Percentiles rank a stretch among this genome's conserved stretches.
Conservation (phyloP, 2,888 invertebrate species). For the Salticus scenicus region DNA sequence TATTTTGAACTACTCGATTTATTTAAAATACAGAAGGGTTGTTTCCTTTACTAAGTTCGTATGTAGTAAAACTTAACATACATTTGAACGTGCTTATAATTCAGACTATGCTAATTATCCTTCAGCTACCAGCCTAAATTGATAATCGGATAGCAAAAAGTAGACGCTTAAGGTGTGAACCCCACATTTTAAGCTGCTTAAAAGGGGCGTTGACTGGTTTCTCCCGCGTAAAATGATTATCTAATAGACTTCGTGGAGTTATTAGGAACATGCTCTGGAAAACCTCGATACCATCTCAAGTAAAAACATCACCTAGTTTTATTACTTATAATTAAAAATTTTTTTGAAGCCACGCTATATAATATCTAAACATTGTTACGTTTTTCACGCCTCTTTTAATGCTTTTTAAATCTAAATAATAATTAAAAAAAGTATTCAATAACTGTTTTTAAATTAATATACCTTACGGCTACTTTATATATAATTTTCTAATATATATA, state of each 20-base stretch:
- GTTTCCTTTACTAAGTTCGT: too few species aligned
- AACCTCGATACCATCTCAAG: background rate
- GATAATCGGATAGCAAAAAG: background rate
- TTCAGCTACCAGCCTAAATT: background rate
- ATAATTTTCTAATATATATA: too few species aligned
- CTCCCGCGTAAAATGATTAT: background rate
- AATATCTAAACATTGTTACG: too few species aligned
- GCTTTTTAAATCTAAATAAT: too few species aligned
- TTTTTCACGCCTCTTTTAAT: too few species aligned
- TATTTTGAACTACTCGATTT: too few species aligned
- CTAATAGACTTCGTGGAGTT: background rate
- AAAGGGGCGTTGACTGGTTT: slow-evolving; percentile 18
- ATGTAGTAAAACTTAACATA: too few species aligned
- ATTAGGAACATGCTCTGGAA: background rate
- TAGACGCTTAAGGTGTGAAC: slow-evolving; percentile 22
- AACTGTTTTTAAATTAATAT: too few species aligned
- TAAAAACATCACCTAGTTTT: background rate
- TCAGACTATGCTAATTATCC: background rate
- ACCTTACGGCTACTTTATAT: too few species aligned
- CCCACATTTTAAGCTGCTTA: slow-evolving; percentile 22
- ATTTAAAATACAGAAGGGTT: too few species aligned
- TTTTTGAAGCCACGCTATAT: background rate
- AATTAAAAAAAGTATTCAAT: too few species aligned
- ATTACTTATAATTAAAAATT: background rate
- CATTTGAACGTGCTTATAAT: too few species aligned